Evolutionary conservation across 2,113 vertebrate species (phyloP), one percentile per base, ranked within the genome.

Genomic region (Oxyruncus cristatus): DNA sequence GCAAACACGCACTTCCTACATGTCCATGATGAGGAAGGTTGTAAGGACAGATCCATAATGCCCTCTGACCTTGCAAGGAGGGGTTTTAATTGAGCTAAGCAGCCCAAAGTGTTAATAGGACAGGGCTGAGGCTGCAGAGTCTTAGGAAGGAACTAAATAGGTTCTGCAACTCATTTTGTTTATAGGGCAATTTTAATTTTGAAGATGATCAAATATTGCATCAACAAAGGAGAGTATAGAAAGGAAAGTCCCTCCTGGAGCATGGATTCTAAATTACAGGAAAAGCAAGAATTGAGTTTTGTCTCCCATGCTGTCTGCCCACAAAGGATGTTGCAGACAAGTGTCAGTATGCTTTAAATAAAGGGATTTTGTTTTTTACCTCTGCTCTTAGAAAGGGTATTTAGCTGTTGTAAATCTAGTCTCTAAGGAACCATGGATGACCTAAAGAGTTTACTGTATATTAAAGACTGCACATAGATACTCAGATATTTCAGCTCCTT

Each of bases 1-100:
- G 10, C 26, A 73, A 83, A 37, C 42, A 33, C 0, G 0, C 2
- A 0, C 8, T 87, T 80, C 58, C 35, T 30, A 3, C 8, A 0
- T 15, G 10, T 58, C n/a, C 0, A 0, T 32, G 58, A 7, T 37
- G 52, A 41, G 50, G 50, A 65, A 33, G 50, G 30, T 24, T 67
- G 35, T 22, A 42, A 62, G 41, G 50, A 53, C 2, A 16, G 46
- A 62, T 79, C 28, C 4, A 1, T 56, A 68, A 10, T 0, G 0
- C 30, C n/a, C 33, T 24, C 27, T 22, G 10, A 59, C 26, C 26
- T 49, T n/a, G 10, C 37, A 49, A 41, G 37, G 2, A 2, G 28
- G 19, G 11, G 8, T 58, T 92, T 89, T 75, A 12, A 28, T 22
- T 14, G 49, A 44, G 22, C 30, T 56, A 13, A 12, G 21, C 19